Conservation (phyloP, 2,888 invertebrate genomes). For the Lepas anatifera region DNA sequence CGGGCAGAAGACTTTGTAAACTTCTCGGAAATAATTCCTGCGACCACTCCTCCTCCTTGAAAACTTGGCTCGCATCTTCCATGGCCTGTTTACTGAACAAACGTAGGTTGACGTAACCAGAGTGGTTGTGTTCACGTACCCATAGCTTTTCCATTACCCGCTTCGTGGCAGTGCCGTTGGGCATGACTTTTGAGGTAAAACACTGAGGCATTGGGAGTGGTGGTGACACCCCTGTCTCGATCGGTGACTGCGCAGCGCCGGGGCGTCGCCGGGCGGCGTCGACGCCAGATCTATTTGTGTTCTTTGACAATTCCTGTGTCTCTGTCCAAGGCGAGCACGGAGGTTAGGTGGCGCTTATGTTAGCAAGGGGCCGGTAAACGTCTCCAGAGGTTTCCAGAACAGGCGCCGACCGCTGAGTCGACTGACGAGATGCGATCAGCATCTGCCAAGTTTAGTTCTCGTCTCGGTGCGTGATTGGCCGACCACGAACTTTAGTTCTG, state of each 20-base stretch:
- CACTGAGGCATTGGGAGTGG: no score
- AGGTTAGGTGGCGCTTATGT: background rate
- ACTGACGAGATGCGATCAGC: background rate
- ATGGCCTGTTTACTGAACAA: no score
- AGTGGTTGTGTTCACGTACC: no score
- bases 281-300: background rate
- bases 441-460: background rate
- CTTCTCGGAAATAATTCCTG: no score
- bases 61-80: no score
- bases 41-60: no score
- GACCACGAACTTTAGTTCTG: background rate
- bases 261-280: background rate
- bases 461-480: background rate
- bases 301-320: slow-evolving; percentile 8
- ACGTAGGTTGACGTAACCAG: no score
- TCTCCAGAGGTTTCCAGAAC: background rate
- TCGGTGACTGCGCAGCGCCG: background rate
- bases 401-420: background rate
- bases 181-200: no score
- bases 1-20: no score
- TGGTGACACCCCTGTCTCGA: background rate
- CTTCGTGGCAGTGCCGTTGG: no score
- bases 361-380: background rate
- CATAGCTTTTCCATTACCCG: no score
- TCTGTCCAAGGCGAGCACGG: background rate